Conservation (phyloP, 1,140 invertebrate species). For the Grapholita molesta region DNA sequence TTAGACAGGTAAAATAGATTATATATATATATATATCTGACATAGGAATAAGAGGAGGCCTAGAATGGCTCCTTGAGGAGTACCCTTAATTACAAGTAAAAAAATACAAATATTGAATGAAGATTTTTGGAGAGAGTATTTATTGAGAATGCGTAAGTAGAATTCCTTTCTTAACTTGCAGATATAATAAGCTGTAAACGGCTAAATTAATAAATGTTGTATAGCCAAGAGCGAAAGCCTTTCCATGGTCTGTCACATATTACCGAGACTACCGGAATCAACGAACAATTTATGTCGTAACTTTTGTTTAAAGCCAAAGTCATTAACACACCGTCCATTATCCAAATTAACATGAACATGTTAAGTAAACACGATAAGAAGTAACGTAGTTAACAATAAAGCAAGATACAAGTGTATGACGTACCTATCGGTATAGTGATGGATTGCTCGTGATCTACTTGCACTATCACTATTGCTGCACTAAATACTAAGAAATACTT, state of each 20-base stretch:
- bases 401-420: constrained; percentile 39
- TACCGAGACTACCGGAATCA: neutral
- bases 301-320: constrained; percentile 13
- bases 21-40: neutral
- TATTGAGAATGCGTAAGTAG: neutral
- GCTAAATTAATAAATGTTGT: neutral
- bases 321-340: constrained; percentile 15
- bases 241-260: neutral
- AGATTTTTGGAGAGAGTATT: neutral
- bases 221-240: neutral
- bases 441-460: constrained; percentile 34
- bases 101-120: neutral
- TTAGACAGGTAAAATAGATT: neutral
- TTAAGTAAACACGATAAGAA: constrained; percentile 13
- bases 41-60: neutral
- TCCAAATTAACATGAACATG: constrained; percentile 15
- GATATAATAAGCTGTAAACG: neutral
- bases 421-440: constrained; percentile 38
- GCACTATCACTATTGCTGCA: neutral
- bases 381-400: constrained; percentile 28
- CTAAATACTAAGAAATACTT: neutral
- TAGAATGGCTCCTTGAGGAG: neutral
- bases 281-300: constrained; percentile 9
- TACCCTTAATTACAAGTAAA: neutral
- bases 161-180: neutral